phyloP scores from a whole-genome alignment of 30 jellyfish, hydroid and myxozoan species.

The Haliclystus octoradiatus region DNA sequence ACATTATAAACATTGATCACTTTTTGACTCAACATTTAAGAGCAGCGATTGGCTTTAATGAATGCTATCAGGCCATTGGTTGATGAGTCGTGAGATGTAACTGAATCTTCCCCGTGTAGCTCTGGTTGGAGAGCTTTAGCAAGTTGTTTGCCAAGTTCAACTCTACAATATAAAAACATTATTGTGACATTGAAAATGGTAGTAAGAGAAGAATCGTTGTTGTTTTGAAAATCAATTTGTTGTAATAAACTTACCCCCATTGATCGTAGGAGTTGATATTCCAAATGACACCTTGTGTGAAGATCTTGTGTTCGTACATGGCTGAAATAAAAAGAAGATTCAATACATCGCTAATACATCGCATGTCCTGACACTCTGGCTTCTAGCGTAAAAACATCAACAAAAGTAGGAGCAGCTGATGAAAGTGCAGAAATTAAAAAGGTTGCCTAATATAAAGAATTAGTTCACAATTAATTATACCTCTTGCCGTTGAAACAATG shows the following conservation, averaged over 20 bases:
- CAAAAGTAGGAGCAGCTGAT: no score
- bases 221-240: no score
- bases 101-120: conserved; percentile 31
- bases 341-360: background rate
- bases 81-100: conserved; percentile 86
- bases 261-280: conserved; percentile 94
- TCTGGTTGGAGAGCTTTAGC: conserved; percentile 93
- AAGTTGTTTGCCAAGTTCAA: conserved; percentile 98
- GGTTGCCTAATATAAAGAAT: no score
- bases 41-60: conserved; percentile 22
- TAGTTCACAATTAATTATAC: no score
- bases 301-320: conserved; percentile 97
- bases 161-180: conserved; percentile 27
- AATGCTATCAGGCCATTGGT: conserved; percentile 87
- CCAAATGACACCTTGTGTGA: conserved; percentile 99
- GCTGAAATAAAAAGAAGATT: conserved; percentile 21
- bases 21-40: background rate
- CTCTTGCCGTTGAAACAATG: no score
- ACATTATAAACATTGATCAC: no score
- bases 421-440: no score
- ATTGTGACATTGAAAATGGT: background rate
- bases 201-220: no score
- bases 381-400: no score
- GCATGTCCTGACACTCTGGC: no score
- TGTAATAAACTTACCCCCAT: conserved; percentile 94